These are phyloP conservation scores for Scolopax mira DNA, from an alignment of 2,113 vertebrate genomes.

Conservation along the genomic window DNA sequence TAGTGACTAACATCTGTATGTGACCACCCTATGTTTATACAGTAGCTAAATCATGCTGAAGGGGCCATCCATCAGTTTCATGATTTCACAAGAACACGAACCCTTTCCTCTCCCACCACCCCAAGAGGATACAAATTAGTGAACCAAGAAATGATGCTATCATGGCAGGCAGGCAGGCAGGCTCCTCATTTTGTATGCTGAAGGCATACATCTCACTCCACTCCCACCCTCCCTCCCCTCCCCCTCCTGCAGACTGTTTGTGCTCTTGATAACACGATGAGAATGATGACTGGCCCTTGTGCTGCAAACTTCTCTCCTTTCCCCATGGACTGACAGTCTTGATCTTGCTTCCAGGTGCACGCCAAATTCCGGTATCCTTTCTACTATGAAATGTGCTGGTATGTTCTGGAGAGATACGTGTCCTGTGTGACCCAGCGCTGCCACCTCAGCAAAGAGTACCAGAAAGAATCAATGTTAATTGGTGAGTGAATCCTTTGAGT, in stretches of 20 bases:
- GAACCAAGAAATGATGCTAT: slow-evolving; percentile 48
- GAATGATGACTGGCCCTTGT: slow-evolving; percentile 13
- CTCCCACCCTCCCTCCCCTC: slow-evolving; percentile 38
- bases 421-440: slow-evolving; percentile 91
- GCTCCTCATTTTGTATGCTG: slow-evolving; percentile 68
- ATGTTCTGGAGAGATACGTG: slow-evolving; percentile 95
- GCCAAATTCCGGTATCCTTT: slow-evolving; percentile 98
- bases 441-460: slow-evolving; percentile 86
- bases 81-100: slow-evolving; percentile 21
- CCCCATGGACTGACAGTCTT: background rate
- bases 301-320: slow-evolving; percentile 38
- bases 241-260: slow-evolving; percentile 42
- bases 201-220: slow-evolving; percentile 39
- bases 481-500: slow-evolving; percentile 79
- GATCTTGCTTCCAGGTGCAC: slow-evolving; percentile 82
- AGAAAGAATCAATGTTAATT: slow-evolving; percentile 79
- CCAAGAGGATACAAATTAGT: slow-evolving; percentile 56
- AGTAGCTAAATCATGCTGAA: background rate
- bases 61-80: slow-evolving; percentile 22
- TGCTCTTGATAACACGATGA: slow-evolving; percentile 60
- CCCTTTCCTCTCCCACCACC: slow-evolving; percentile 34
- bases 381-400: slow-evolving; percentile 99
- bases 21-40: slow-evolving; percentile 11
- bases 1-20: slow-evolving; percentile 21
- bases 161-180: slow-evolving; percentile 40